Percentiles rank a stretch among this genome's conserved stretches.
Conservation (phyloP, 2,113 vertebrate genomes). For the Clarias batrachus region DNA sequence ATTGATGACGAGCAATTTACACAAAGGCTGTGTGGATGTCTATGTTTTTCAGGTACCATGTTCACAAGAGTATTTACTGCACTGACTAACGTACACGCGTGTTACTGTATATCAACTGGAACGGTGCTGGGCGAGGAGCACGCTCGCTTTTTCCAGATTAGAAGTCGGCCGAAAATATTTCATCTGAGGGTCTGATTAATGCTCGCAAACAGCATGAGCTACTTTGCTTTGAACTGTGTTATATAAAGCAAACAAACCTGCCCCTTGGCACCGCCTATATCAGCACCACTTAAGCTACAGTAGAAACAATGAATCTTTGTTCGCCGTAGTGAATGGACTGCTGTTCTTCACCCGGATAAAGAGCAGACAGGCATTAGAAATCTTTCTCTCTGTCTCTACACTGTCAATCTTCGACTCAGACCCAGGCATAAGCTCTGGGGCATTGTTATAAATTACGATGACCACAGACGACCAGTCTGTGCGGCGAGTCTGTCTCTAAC, state of each 20-base stretch:
- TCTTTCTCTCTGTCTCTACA: conserved; percentile 30
- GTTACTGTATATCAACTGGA: not conserved
- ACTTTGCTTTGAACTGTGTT: conserved; percentile 19
- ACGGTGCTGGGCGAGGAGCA: not conserved
- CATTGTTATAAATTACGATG: conserved; percentile 52
- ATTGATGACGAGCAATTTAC: conserved; percentile 57
- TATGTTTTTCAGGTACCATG: conserved; percentile 32
- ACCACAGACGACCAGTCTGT: conserved; percentile 55
- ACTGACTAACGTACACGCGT: conserved; percentile 30
- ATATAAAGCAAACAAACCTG: conserved; percentile 23
- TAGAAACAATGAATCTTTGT: conserved; percentile 41
- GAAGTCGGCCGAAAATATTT: not conserved
- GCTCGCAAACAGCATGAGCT: conserved; percentile 2
- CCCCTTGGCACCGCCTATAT: conserved; percentile 26
- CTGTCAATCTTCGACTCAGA: conserved; percentile 43
- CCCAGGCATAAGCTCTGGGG: conserved; percentile 43
- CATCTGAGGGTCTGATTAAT: not conserved
- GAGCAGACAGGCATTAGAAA: conserved; percentile 35
- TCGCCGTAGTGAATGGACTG: conserved; percentile 24
- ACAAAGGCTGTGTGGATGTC: conserved; percentile 37
- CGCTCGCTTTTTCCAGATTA: not conserved
- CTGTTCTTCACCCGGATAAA: conserved; percentile 38
- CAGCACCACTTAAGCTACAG: conserved; percentile 26
- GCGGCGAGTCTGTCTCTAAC: conserved; percentile 46
- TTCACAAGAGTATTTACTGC: conserved; percentile 25